Evolutionary conservation across 2,888 invertebrate genomes (phyloP).

Genomic region (Pinctada fucata): DNA sequence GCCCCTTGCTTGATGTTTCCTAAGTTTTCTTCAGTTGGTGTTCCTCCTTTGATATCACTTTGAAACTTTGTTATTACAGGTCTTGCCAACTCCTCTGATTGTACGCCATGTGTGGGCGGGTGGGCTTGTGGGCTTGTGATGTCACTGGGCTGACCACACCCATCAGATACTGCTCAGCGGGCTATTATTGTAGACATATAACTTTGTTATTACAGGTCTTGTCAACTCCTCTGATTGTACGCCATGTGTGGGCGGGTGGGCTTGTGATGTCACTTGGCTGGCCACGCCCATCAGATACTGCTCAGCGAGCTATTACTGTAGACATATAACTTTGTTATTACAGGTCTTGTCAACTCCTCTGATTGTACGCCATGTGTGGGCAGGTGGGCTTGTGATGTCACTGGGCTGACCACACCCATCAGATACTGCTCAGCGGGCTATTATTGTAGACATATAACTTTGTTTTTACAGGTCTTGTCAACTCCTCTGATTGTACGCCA

Average conservation of each 20-base stretch:
- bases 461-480: too few relatives aligned
- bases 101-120: slow-evolving; percentile 71
- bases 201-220: too few relatives aligned
- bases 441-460: slow-evolving; percentile 66
- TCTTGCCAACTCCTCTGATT: slow-evolving; percentile 61
- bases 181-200: slow-evolving; percentile 70
- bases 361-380: slow-evolving; percentile 72
- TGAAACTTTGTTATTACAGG: too few relatives aligned
- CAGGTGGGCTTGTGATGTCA: slow-evolving; percentile 73
- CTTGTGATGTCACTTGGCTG: slow-evolving; percentile 71
- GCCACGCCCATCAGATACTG: slow-evolving; percentile 67
- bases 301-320: slow-evolving; percentile 72
- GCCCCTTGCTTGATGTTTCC: too few relatives aligned
- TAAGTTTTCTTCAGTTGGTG: too few relatives aligned
- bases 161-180: slow-evolving; percentile 65
- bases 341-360: too few relatives aligned
- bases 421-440: slow-evolving; percentile 71
- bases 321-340: too few relatives aligned
- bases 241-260: slow-evolving; percentile 72
- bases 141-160: slow-evolving; percentile 68
- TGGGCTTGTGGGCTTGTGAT: slow-evolving; percentile 76
- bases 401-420: slow-evolving; percentile 67
- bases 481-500: slow-evolving; percentile 63
- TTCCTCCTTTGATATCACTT: too few relatives aligned
- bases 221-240: slow-evolving; percentile 66